These are phyloP conservation scores for Mustela nigripes DNA, from an alignment of 2,113 vertebrate genomes.

Conservation along the genomic window DNA sequence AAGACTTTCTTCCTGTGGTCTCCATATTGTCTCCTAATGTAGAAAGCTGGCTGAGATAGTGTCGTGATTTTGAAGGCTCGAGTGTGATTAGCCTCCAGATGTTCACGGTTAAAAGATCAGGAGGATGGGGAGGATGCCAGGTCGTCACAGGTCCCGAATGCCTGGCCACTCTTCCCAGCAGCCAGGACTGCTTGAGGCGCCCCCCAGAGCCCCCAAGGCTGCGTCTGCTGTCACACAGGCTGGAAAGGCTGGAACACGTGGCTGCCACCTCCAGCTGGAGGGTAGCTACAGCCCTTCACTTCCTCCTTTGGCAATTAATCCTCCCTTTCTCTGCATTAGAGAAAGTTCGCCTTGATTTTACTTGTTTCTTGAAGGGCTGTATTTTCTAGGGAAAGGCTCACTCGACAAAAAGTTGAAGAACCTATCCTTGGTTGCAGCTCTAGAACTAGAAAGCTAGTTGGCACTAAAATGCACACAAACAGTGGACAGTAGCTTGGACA, in stretches of 20 bases:
- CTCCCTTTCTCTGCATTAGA: neutral
- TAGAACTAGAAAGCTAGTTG: neutral
- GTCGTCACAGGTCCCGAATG: neutral
- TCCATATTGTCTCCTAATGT: neutral
- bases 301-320: neutral
- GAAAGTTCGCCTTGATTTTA: neutral
- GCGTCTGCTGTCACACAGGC: neutral
- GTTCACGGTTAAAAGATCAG: neutral
- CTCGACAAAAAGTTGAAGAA: neutral
- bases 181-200: fast-evolving
- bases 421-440: neutral
- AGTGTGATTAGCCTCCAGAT: neutral
- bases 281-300: neutral
- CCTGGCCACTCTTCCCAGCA: neutral
- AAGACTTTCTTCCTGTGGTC: neutral
- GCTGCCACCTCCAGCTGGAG: fast-evolving
- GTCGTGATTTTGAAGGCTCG: neutral
- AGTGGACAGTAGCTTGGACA: neutral
- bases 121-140: too few species aligned
- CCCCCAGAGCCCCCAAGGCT: too few species aligned
- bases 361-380: neutral
- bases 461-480: neutral
- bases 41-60: neutral
- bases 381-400: neutral
- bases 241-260: neutral